phyloP scores from a whole-genome alignment of 2,113 vertebrate genomes.

The Tyto alba region DNA sequence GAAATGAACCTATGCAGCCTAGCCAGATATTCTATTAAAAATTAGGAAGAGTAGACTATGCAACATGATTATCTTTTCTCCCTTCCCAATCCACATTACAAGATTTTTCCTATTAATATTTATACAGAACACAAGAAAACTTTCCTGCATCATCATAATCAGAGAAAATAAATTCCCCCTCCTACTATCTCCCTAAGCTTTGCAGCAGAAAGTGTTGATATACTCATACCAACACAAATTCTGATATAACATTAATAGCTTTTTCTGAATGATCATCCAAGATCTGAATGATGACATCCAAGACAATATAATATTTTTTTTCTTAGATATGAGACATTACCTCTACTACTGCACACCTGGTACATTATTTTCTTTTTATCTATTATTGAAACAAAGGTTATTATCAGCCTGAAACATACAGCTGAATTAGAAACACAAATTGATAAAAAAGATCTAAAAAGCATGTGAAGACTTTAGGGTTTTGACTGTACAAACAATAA shows the following conservation, averaged over 20 bases:
- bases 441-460: background rate
- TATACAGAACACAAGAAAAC: background rate
- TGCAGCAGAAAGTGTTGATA: background rate
- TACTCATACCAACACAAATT: background rate
- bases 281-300: slow-evolving; percentile 28
- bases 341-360: background rate
- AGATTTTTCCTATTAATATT: slow-evolving; percentile 37
- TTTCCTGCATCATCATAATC: slow-evolving; percentile 25
- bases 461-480: background rate
- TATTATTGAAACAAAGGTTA: slow-evolving; percentile 45
- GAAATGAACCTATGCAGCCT: background rate
- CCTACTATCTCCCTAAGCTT: background rate
- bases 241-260: slow-evolving; percentile 31
- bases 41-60: background rate
- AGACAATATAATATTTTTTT: background rate
- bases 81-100: background rate
- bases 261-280: slow-evolving; percentile 2
- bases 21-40: slow-evolving; percentile 28
- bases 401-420: slow-evolving; percentile 38
- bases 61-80: background rate
- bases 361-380: slow-evolving; percentile 24
- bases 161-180: slow-evolving; percentile 25
- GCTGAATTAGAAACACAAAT: background rate
- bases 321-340: background rate
- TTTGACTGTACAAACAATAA: slow-evolving; percentile 1